Conservation (phyloP, 2,797 vertebrate species). For the Coluber constrictor region DNA sequence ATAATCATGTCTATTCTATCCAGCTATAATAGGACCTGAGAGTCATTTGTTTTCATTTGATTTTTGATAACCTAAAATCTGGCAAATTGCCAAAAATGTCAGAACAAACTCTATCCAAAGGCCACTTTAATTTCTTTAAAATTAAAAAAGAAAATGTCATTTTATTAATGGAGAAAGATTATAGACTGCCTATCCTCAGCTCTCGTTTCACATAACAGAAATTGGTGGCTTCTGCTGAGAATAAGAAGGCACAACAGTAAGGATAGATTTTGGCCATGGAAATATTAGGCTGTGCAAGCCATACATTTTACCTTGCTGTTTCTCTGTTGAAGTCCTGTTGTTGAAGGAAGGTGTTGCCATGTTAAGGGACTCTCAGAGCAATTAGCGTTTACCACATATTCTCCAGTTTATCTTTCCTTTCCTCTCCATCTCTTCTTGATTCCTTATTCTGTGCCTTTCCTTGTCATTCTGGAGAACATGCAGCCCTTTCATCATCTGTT, state of each 20-base stretch:
- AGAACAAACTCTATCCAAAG: background rate
- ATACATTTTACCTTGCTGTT: background rate
- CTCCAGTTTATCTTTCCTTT: background rate
- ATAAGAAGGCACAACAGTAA: background rate
- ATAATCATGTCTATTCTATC: background rate
- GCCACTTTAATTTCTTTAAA: background rate
- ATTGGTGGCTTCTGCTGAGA: background rate
- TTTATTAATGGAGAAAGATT: background rate
- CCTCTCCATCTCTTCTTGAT: background rate
- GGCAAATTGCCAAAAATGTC: background rate
- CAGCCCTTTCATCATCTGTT: background rate
- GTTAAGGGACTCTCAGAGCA: background rate
- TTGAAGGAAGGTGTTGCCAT: background rate
- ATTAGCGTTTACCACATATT: background rate
- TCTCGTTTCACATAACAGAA: background rate
- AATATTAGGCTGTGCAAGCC: background rate
- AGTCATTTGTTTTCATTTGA: background rate
- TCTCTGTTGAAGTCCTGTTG: background rate
- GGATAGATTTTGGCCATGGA: background rate
- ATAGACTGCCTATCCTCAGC: background rate
- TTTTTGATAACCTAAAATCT: background rate
- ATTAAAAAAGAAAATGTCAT: background rate
- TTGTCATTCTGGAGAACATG: background rate
- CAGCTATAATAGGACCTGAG: background rate
- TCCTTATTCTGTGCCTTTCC: background rate